Evolutionary conservation across 2,113 vertebrate genomes (phyloP).

Genomic region (Cepphus grylle): DNA sequence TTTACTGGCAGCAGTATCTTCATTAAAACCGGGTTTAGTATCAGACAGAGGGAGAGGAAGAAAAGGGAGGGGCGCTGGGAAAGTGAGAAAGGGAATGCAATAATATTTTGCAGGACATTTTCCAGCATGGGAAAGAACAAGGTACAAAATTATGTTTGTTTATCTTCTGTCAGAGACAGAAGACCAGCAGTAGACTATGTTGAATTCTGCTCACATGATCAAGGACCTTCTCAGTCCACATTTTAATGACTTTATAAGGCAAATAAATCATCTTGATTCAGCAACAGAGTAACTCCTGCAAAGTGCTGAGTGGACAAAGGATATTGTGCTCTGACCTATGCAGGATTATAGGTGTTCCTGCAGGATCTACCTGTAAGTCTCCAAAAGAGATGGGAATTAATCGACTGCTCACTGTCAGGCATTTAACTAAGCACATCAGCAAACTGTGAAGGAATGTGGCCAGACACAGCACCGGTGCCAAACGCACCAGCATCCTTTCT

Average conservation of each 20-base stretch:
- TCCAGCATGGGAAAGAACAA: not conserved
- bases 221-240: not conserved
- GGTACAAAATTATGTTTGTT: not conserved
- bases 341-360: not conserved
- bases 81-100: not conserved
- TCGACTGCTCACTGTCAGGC: not conserved
- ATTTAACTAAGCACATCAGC: not conserved
- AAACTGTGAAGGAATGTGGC: not conserved
- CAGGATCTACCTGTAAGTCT: not conserved
- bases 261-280: not conserved
- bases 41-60: not conserved
- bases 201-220: not conserved
- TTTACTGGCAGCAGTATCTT: not conserved
- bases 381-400: not conserved
- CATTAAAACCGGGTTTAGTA: not conserved
- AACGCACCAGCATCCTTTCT: not conserved
- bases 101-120: not conserved
- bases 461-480: not conserved
- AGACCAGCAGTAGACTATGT: not conserved
- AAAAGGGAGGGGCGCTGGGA: not conserved
- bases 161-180: not conserved
- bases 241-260: not conserved
- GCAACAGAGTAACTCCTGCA: not conserved
- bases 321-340: fast-evolving
- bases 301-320: not conserved